Base-by-base conservation (phyloP, 2,888 invertebrate species). In the Encarsia formosa region DNA sequence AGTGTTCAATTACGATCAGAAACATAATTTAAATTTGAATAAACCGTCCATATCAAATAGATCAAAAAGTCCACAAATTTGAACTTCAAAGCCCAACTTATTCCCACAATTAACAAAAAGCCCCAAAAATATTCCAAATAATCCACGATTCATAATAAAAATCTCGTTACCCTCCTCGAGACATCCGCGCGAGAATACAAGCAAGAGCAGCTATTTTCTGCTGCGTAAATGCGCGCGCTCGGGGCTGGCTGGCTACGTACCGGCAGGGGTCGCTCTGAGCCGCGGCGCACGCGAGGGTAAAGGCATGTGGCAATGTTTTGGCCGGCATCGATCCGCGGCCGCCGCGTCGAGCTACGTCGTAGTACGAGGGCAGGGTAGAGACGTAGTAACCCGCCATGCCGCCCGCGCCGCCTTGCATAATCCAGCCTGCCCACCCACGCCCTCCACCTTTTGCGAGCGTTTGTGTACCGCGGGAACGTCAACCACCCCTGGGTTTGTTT, bases 301-400 rank as follows among this genome's bases (percentile, higher is more conserved):
- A 61, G 69, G 71, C 73, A 73, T 73, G 73, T 73, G 73, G 70
- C 70, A 73, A 73, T 73, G 73, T 73, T 73, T 73, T 73, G 73
- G 71, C 67, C 69, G 66, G 63, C 67, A 72, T 73, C 72, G 73
- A 73, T 73, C 72, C 65, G 54, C 59, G 59, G 26, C 53, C 62
- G 41, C 37, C n/a, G 40, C 40, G 20, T 22, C 16, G 16, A 11
- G n/a, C 62, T 66, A 68, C 67, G 67, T 61, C 67, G 69, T 65
- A 66, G 65, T 66, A 66, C 65, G 61, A 59, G 60, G 59, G 60
- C 54, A 55, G 8, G 34, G n/a, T n/a, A 16, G 15, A n/a, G 18
- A 20, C 38, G 15, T 51, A 52, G 32, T 44, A 23, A 22, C 29
- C n/a, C 41, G n/a, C 16, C 24, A 24, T 11, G 45, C 43, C 43